Base-by-base conservation (phyloP, 2,113 vertebrate species). In the Syngnathus floridae region DNA sequence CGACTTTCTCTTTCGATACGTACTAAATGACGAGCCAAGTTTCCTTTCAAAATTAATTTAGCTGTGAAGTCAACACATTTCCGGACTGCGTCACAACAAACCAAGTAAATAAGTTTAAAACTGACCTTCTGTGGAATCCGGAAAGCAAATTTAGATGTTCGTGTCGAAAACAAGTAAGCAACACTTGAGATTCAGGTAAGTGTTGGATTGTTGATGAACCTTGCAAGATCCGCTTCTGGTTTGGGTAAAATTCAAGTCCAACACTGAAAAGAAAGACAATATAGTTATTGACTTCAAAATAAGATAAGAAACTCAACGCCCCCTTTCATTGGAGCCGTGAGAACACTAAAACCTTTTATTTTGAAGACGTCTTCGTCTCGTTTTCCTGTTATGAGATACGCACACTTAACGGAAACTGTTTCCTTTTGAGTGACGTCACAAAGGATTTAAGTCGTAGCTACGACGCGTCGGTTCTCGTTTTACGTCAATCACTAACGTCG, bases 1-100 rank as follows among this genome's bases (percentile, higher is more conserved):
- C 26, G 46, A 73, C 49, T 82, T 84, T 84, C 75, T 19, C 17
- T 83, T 79, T 73, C 31, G 14, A 13, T 17, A 21, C 40, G 21
- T 16, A 31, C 13, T 16, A 46, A 46, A 46, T 14, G 14, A 46
- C 43, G 13, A 56, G 26, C 5, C 54, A 31, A 16, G 4, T 56
- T 35, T 14, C 13, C 26, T 35, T 56, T 35, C 11, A 35, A 35
- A 56, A 4, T 41, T 4, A 41, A 9, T 35, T 5, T 16, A 40
- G 10, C 19, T 13, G 37, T 12, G 19, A 60, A 16, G 37, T 58
- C 19, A n/a, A 67, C 49, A 59, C 38, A 49, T 59, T 62, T 2
- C 10, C 46, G 12, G 80, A 77, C 68, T 84, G 84, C 84, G 81
- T 83, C 81, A 88, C 77, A 63, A 7, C 41, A 2, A n/a, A 17